These are phyloP conservation scores for Sebastes nivosus DNA, from an alignment of 2,797 vertebrate species.

Conservation along the genomic window DNA sequence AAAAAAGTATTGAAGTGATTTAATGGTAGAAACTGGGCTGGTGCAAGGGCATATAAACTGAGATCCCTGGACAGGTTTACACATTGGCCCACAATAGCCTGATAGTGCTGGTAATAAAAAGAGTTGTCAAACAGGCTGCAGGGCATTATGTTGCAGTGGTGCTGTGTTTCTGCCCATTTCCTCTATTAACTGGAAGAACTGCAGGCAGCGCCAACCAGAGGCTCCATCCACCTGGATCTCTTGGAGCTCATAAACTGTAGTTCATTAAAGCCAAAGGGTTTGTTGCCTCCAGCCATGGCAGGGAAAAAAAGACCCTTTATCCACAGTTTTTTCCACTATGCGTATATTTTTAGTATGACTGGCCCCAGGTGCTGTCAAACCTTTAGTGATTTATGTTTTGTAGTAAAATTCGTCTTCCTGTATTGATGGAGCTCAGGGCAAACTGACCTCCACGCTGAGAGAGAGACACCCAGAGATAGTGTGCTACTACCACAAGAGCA, in stretches of 20 bases:
- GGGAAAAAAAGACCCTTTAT: not conserved
- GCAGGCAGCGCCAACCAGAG: slow-evolving; percentile 27
- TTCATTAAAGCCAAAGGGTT: slow-evolving; percentile 39
- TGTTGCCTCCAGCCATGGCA: slow-evolving; percentile 6
- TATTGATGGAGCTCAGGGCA: slow-evolving; percentile 41
- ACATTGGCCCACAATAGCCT: slow-evolving; percentile 23
- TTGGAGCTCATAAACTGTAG: slow-evolving; percentile 43
- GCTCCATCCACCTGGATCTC: slow-evolving; percentile 33
- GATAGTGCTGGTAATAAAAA: slow-evolving; percentile 49
- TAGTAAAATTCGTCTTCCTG: not conserved
- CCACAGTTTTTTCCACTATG: not conserved
- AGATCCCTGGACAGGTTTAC: slow-evolving; percentile 25
- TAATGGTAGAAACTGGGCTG: not conserved
- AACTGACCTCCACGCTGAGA: slow-evolving; percentile 65
- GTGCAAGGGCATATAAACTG: not conserved
- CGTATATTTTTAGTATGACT: not conserved
- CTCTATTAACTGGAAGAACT: slow-evolving; percentile 40
- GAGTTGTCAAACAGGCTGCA: slow-evolving; percentile 42
- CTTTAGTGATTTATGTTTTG: slow-evolving; percentile 2
- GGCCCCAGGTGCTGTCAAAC: not conserved
- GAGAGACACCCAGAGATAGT: slow-evolving; percentile 67
- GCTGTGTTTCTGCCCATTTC: slow-evolving; percentile 19
- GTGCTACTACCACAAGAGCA: slow-evolving; percentile 76
- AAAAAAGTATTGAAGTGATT: not conserved
- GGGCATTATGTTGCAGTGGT: slow-evolving; percentile 30